Evolutionary conservation across 1,140 invertebrate genomes (phyloP), one percentile per base, ranked within the genome.

Genomic region (Armadillidium nasatum): DNA sequence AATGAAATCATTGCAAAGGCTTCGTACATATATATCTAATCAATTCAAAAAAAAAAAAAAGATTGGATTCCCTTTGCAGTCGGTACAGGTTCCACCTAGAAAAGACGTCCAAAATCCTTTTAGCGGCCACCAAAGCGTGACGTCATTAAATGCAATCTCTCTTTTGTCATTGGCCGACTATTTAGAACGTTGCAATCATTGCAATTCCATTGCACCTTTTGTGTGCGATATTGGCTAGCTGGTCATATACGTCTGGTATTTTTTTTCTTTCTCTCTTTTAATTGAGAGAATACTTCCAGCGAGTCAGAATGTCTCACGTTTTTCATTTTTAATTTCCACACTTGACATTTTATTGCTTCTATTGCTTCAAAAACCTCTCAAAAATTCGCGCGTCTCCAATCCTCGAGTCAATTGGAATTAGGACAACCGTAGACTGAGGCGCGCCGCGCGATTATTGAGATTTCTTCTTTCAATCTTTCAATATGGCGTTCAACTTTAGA

Each of bases 301-400:
- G 33, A 33, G 33, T 33, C 33, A 33, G 33, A 33, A 33, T 15
- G 7, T 60, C 50, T 13, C 50, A 60, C 50, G 50, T 60, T 60
- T 60, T 60, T 60, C 50, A 60, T 60, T 60, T 60, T 60, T 60
- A 33, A 60, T 60, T 60, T 60, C 50, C 19, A 15, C 50, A 60
- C 19, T 60, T 60, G 50, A 60, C 50, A 7, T 60, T 33, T 60
- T 60, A 60, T 60, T 13, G 19, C 19, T 19, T 60, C 50, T 60
- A 60, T 60, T 13, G 19, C 19, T 19, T 60, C 50, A 19, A 60
- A 60, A 3, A 13, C 50, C 50, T 60, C 50, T 33, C 33, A 33
- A 60, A 60, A 60, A 60, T 60, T 19, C 3, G 50, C 50, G 50
- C 50, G 11, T 60, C 11, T 33, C 33, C 33, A 33, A 33, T 33